Conservation (phyloP, 2,888 invertebrate genomes). For the Patella depressa region DNA sequence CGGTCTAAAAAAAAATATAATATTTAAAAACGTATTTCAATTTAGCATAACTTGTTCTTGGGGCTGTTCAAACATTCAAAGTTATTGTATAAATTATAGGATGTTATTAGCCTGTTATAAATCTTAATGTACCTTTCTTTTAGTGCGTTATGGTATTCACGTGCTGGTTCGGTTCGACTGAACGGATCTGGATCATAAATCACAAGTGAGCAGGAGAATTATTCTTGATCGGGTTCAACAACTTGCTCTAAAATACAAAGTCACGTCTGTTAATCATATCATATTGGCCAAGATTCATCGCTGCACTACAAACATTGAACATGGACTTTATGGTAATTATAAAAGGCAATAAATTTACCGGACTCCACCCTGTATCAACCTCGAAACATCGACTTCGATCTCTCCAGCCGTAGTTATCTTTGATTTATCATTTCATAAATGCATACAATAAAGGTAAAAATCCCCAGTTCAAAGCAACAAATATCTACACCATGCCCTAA, state of each 20-base stretch:
- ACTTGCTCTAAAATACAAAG: not conserved
- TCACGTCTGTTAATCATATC: conserved; percentile 6
- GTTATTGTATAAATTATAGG: no score
- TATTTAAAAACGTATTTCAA: no score
- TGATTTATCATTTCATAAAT: conserved; percentile 8
- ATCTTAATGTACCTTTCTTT: no score
- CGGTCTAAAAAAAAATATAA: no score
- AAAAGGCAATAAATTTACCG: not conserved
- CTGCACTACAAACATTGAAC: conserved; percentile 5
- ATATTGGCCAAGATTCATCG: conserved; percentile 2
- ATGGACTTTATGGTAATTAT: not conserved
- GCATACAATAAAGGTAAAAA: conserved; percentile 13
- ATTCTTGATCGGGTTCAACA: not conserved
- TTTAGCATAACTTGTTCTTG: no score
- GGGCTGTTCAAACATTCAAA: no score
- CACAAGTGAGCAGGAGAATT: conserved; percentile 1
- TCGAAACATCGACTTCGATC: not conserved
- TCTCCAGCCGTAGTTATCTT: not conserved
- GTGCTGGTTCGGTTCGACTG: no score
- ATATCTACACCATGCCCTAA: conserved; percentile 10
- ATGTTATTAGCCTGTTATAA: no score
- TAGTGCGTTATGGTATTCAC: no score
- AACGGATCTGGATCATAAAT: not conserved
- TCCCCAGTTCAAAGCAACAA: conserved; percentile 3
- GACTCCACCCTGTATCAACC: not conserved